Base-by-base conservation (phyloP, 1,140 invertebrate species). In the Drosophila bifasciata region DNA sequence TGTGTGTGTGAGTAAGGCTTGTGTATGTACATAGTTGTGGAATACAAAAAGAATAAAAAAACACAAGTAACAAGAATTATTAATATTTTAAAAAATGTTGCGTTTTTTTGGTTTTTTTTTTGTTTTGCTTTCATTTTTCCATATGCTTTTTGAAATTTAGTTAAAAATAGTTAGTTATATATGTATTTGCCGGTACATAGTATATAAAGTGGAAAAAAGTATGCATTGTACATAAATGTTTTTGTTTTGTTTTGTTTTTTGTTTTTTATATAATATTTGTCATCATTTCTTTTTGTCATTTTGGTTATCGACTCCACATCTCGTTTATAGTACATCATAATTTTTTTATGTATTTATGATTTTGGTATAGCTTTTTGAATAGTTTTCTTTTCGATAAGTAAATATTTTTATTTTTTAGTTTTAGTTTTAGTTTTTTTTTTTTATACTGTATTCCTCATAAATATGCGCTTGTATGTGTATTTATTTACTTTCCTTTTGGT, bases 151-250 rank as follows among this genome's bases (percentile, higher is more conserved):
- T 36, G 69, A 67, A 73, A 79, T 75, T 71, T 76, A 76, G 72
- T 60, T 80, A 53, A 80, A 80, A 81, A 76, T 80, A 72, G 41
- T 57, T 75, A 50, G 44, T 68, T 70, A 55, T 68, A 59, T 61
- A 48, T 45, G 46, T 56, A 17, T 49, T 56, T 76, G 66, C 53
- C 59, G 70, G 67, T 75, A 74, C 52, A 73, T 74, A 84, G 76
- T 76, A 77, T 85, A 83, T 83, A 83, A 83, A 83, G 79, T 83
- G 79, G 79, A 83, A 83, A 81, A 83, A 79, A 45, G 70, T 79
- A 79, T 79, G 70, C 51, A 48, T 74, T 62, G 69, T 78, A 83
- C 76, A 73, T 83, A 69, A 78, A 83, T 50, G 60, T 70, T 60
- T 13, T n/a, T n/a, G n/a, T n/a, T 40, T 55, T 55, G 48, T 9